Base-by-base conservation (phyloP, 2,797 vertebrate genomes). In the Sebastiscus tertius region DNA sequence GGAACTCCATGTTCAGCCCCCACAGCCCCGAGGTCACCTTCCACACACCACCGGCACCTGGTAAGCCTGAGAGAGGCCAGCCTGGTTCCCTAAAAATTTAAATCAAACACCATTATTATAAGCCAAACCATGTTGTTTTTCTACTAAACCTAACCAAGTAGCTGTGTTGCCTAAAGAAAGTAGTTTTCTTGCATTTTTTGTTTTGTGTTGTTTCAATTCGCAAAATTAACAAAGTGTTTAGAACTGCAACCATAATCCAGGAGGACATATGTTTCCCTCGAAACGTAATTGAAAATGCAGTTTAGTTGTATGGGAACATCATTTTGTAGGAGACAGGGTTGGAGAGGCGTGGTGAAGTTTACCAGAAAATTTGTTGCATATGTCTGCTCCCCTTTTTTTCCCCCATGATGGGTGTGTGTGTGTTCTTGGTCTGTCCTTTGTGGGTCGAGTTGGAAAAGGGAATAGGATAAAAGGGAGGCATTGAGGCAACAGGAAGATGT, bases 21-120 rank as follows among this genome's bases (percentile, higher is more conserved):
- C 97, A 96, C 93, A 98, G 99, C 93, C 95, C 91, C 1, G 97
- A 98, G 86, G 94, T 99, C 89, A 87, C 94, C 82, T 94, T 99
- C 65, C 96, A 92, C 75, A 98, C 97, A 0, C 97, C 98, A 2
- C 97, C 98, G 20, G 97, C 97, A 75, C 94, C 98, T 87, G 97
- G 99, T 99, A 96, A 60, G 79, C 39, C 6, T 60, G 13, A 16
- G 6, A 26, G 0, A 26, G 0, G 0, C 3, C 7, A 12, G 14
- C 46, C 18, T 49, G 42, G 42, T 46, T 18, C 16, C 42, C 42
- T 49, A 20, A 20, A 49, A 49, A 49, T 49, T 0, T 20, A 49
- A 8, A 20, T 49, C 46, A 29, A 29, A 29, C 29, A 29, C 29
- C 6, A 6, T 29, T 3, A 29, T 29, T 29, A 1, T 29, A 6